Percentiles rank a stretch among this genome's conserved stretches.
Conservation (phyloP, 2,797 vertebrate species). For the Triplophysa bombifrons region DNA sequence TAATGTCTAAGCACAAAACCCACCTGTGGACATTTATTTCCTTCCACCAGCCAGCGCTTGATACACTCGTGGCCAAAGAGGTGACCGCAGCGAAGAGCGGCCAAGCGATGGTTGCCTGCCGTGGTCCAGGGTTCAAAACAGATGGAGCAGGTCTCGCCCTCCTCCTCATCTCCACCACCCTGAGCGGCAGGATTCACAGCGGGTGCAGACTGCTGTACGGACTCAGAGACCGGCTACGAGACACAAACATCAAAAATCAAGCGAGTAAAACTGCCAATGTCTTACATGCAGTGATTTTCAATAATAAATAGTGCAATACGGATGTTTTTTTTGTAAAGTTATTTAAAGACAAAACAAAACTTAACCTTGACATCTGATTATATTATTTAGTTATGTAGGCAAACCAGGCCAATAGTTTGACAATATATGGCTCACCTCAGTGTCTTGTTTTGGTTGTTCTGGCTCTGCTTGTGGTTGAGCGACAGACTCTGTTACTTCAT, state of each 20-base stretch:
- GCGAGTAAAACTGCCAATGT: no score
- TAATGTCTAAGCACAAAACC: background rate
- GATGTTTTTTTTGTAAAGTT: no score
- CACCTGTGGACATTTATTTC: conserved; percentile 95
- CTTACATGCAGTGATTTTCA: no score
- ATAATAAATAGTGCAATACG: no score
- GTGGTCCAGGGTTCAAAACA: conserved; percentile 95
- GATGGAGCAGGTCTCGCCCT: conserved; percentile 88
- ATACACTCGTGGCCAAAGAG: conserved; percentile 93
- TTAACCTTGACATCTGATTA: no score
- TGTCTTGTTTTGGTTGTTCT: background rate
- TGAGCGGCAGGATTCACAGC: conserved; percentile 54
- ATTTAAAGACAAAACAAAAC: no score
- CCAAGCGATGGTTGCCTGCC: conserved; percentile 88
- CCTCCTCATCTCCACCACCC: conserved; percentile 81
- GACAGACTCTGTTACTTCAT: background rate
- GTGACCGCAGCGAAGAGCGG: conserved; percentile 90
- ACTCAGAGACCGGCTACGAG: background rate
- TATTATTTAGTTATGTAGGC: no score
- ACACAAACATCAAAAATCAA: background rate
- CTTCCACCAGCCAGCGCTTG: conserved; percentile 88
- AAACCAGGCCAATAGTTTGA: no score
- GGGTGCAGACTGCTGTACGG: background rate
- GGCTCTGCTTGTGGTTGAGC: background rate
- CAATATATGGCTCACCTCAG: conserved; percentile 10